These are phyloP conservation scores for Ephydatia muelleri DNA, from an alignment of 37 sponge, comb jelly and placozoan species.

Conservation along the genomic window DNA sequence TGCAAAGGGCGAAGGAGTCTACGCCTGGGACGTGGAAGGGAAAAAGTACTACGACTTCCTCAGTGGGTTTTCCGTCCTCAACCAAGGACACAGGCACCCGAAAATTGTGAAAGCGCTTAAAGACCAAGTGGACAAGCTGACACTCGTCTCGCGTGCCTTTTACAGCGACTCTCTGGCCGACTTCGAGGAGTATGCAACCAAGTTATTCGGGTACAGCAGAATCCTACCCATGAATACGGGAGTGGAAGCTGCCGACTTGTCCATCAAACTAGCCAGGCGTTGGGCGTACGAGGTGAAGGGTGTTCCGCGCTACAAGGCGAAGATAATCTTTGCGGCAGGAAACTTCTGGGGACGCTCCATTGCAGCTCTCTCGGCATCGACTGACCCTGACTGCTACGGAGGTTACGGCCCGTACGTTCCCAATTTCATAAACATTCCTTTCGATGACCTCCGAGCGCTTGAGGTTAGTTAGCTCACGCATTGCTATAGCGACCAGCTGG, in stretches of 20 bases:
- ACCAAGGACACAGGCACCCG: constrained; percentile 98
- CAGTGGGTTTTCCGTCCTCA: constrained; percentile 88
- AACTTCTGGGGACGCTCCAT: constrained; percentile 96
- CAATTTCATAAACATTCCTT: constrained; percentile 74
- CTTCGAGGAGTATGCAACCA: constrained; percentile 81
- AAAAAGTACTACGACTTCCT: constrained; percentile 93
- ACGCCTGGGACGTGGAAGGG: constrained; percentile 96
- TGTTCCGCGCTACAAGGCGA: constrained; percentile 85
- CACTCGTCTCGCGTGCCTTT: constrained; percentile 90
- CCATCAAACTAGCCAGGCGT: constrained; percentile 89
- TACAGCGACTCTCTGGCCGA: constrained; percentile 94
- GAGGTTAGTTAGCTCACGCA: constrained; percentile 58
- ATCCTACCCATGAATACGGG: constrained; percentile 99
- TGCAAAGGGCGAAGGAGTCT: constrained; percentile 85
- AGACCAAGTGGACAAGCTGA: constrained; percentile 74
- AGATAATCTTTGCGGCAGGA: constrained; percentile 75
- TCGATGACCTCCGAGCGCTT: constrained; percentile 78
- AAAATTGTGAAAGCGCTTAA: constrained; percentile 75
- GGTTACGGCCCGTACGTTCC: constrained; percentile 94
- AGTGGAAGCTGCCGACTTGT: constrained; percentile 90
- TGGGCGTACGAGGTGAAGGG: constrained; percentile 99
- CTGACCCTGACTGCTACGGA: constrained; percentile 79
- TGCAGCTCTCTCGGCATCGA: constrained; percentile 85
- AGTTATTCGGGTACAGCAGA: constrained; percentile 95
- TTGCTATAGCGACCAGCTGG: no score